Base-by-base conservation (phyloP, 2,797 vertebrate species). In the Serranus cabrilla region DNA sequence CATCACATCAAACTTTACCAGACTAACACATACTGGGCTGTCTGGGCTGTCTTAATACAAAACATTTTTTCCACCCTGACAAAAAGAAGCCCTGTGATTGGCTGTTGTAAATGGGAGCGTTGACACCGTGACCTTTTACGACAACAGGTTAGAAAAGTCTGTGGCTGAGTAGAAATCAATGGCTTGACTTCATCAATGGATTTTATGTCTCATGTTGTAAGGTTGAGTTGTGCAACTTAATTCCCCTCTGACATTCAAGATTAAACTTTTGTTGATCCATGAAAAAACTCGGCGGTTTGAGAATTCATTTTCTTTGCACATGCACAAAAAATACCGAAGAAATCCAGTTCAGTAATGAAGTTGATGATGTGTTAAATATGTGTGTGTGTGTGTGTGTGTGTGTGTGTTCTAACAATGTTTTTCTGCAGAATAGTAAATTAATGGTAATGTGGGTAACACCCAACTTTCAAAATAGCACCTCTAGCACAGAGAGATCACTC, bases 41-140 rank as follows among this genome's bases (percentile, higher is more conserved):
- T 43, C 27, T 64, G 31, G 16, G 14, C 27, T 40, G 37, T 49
- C 62, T 31, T 17, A 5, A 54, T 2, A 20, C 42, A 39, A 34
- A 62, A 77, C 49, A 46, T 7, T 20, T 34, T 31, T 73, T 20
- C 58, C 27, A 20, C 51, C 31, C 42, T 11, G 31, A 50, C 39
- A 40, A 50, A 59, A 64, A 40, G 21, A 51, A 18, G 51, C 57
- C 31, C 40, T 50, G n/a, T 66, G 80, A 80, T 81, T 80, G 87
- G 74, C 65, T 74, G 42, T 55, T 43, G 43, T 40, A n/a, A 70
- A 8, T 23, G 56, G 25, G 61, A 69, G 57, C 3, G 1, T 17
- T 79, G 89, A 87, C 85, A 85, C 37, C 20, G 27, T 57, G 87
- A 85, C 59, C 86, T 90, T 92, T 87, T 18, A 18, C 20, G 66